Conservation (phyloP, 2,113 vertebrate species). For the Aptenodytes forsteri region DNA sequence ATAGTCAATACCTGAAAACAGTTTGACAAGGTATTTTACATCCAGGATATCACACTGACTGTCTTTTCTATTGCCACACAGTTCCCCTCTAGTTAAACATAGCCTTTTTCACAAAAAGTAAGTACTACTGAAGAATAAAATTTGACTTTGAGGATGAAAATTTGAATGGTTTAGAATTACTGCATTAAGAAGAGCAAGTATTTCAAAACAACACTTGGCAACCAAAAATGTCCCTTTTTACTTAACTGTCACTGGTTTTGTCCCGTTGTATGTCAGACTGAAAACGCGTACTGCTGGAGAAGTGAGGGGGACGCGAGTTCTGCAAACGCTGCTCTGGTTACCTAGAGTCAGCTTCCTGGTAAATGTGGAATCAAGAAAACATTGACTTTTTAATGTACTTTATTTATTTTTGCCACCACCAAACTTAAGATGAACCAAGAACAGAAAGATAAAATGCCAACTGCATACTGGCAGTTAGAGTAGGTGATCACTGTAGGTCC, state of each 20-base stretch:
- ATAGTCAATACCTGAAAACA: rapidly evolving
- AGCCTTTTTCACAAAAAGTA: not conserved
- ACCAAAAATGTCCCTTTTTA: not conserved
- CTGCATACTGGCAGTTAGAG: not conserved
- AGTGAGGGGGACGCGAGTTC: rapidly evolving
- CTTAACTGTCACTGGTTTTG: rapidly evolving
- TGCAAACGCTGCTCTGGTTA: not conserved
- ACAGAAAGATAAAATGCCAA: rapidly evolving
- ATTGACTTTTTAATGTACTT: not conserved
- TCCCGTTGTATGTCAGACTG: not conserved
- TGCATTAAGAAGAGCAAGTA: not conserved
- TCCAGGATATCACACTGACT: rapidly evolving
- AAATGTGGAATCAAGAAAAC: not conserved
- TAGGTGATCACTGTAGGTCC: rapidly evolving
- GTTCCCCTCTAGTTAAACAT: not conserved
- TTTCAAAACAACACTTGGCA: not conserved
- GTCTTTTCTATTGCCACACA: not conserved
- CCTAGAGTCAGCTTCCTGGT: not conserved
- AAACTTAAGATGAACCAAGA: not conserved
- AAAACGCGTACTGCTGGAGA: too few relatives aligned
- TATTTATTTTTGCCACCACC: not conserved
- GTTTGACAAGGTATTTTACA: not conserved
- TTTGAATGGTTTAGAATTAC: not conserved
- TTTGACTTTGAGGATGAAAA: not conserved
- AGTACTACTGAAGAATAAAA: not conserved